Percentiles rank a stretch among this genome's conserved stretches.
Evolutionary conservation across 1,140 invertebrate genomes (phyloP).

Genomic region (Drosophila orena): DNA sequence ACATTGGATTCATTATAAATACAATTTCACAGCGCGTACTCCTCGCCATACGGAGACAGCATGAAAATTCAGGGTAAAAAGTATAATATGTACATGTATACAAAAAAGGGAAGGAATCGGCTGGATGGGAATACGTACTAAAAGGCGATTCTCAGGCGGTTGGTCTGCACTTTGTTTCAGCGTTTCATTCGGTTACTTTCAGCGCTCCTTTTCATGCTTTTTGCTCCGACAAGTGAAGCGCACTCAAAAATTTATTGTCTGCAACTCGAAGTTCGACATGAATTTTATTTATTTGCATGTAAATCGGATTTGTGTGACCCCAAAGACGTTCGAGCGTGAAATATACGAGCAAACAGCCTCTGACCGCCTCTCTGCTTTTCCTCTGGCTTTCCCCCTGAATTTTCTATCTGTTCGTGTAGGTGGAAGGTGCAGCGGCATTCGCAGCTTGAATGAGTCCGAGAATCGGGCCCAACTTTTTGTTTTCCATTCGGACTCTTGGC

Average conservation of each 20-base stretch:
- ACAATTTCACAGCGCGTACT: slow-evolving; percentile 75
- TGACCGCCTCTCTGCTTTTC: slow-evolving; percentile 25
- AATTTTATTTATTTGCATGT: slow-evolving; percentile 84
- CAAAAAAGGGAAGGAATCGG: not conserved
- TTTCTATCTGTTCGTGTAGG: slow-evolving; percentile 41
- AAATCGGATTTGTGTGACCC: slow-evolving; percentile 83
- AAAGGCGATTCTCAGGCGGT: slow-evolving; percentile 46
- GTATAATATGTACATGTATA: too few relatives aligned
- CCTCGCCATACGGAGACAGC: slow-evolving; percentile 13
- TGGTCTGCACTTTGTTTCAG: slow-evolving; percentile 34
- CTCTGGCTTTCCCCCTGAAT: not conserved
- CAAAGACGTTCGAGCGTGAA: slow-evolving; percentile 78
- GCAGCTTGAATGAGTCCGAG: slow-evolving; percentile 53
- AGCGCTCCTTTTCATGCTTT: slow-evolving; percentile 25
- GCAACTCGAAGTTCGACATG: slow-evolving; percentile 81
- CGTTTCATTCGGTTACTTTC: slow-evolving; percentile 24
- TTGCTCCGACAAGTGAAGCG: slow-evolving; percentile 57
- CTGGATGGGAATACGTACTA: slow-evolving; percentile 10
- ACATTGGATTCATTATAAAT: slow-evolving; percentile 80
- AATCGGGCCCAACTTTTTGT: slow-evolving; percentile 42
- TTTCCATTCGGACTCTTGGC: slow-evolving; percentile 46
- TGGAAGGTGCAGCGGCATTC: slow-evolving; percentile 47
- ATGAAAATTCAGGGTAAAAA: slow-evolving; percentile 19
- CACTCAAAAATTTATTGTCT: slow-evolving; percentile 83
- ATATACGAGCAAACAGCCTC: slow-evolving; percentile 71